Percentiles rank a stretch among this genome's conserved stretches.
These are phyloP conservation scores for Sarcophaga carnaria DNA, from an alignment of 2,888 invertebrate species.

Conservation along the genomic window DNA sequence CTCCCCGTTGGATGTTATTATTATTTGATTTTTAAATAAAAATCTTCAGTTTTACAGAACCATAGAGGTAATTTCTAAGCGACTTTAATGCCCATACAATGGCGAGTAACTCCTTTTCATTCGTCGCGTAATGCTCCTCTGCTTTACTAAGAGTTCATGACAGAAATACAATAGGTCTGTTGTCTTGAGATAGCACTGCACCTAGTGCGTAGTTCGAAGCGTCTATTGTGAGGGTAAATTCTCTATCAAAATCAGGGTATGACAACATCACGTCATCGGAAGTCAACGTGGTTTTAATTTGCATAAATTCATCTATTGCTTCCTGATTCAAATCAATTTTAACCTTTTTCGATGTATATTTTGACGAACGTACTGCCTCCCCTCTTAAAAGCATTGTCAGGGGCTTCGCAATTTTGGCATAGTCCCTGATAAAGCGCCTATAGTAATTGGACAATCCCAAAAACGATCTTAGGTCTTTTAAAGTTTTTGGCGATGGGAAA, in stretches of 20 bases:
- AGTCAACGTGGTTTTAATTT: neutral
- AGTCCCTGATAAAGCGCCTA: too few relatives aligned
- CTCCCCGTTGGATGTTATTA: conserved; percentile 2
- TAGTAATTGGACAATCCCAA: too few relatives aligned
- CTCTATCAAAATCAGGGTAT: conserved; percentile 40
- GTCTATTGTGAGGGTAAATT: conserved; percentile 29
- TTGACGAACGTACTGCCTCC: too few relatives aligned
- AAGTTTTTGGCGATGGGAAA: neutral
- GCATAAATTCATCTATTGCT: too few relatives aligned
- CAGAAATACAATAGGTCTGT: neutral
- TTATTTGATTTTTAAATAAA: conserved; percentile 14
- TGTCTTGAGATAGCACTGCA: conserved; percentile 28
- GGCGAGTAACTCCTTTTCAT: too few relatives aligned
- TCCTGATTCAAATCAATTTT: too few relatives aligned
- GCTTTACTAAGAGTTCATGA: neutral
- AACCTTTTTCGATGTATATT: too few relatives aligned
- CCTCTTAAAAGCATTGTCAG: too few relatives aligned
- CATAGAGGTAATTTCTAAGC: conserved; percentile 1
- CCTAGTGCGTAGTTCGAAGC: conserved; percentile 38
- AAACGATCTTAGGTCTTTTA: too few relatives aligned
- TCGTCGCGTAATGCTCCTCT: neutral
- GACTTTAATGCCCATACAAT: too few relatives aligned
- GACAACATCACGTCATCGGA: conserved; percentile 16
- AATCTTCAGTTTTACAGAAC: conserved; percentile 6
- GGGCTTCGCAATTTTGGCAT: too few relatives aligned